Evolutionary conservation across 2,797 vertebrate genomes (phyloP), one percentile per base, ranked within the genome.

Genomic region (Coluber constrictor): DNA sequence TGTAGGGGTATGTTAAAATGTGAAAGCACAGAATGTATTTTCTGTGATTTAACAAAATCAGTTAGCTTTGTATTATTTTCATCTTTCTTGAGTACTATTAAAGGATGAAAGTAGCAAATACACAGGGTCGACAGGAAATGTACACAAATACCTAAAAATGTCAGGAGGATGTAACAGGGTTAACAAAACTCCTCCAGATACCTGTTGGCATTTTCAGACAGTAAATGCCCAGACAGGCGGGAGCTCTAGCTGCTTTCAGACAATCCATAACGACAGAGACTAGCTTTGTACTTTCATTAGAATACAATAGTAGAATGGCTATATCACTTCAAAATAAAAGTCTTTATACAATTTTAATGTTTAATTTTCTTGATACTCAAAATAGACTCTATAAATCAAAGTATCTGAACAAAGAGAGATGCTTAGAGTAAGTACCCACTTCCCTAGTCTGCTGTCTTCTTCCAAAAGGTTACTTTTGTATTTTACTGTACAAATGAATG

Each of bases 41-140:
- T 83, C 92, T 94, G 87, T 93, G 95, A 93, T 79, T 95, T 90
- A 94, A 94, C 91, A 93, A 89, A 96, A 88, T 86, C 96, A 96
- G 96, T 95, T 93, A 95, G 37, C 60, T 43, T 27, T 83, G 93
- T 60, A 93, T 92, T 74, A 74, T 90, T 57, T 90, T 91, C 90
- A 94, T 87, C 92, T 74, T 93, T 86, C 12, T 37, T 66, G 8
- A 54, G 56, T 79, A 15, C 86, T 79, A 25, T 7, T 79, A 13
- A 86, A 66, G 25, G 87, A 93, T 94, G 57, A 95, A 93, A 95
- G 92, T 3, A 0, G 70, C 92, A 91, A 87, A 0, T 59, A 93
- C 0, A 43, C 88, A 93, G 87, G 66, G 92, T 43, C 86, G 90
- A 86, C 94, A 94, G 0, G 32, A 91, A 91, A 70, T 94, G 16